phyloP scores from a whole-genome alignment of 1,140 invertebrate genomes.

The Augochlora pura region DNA sequence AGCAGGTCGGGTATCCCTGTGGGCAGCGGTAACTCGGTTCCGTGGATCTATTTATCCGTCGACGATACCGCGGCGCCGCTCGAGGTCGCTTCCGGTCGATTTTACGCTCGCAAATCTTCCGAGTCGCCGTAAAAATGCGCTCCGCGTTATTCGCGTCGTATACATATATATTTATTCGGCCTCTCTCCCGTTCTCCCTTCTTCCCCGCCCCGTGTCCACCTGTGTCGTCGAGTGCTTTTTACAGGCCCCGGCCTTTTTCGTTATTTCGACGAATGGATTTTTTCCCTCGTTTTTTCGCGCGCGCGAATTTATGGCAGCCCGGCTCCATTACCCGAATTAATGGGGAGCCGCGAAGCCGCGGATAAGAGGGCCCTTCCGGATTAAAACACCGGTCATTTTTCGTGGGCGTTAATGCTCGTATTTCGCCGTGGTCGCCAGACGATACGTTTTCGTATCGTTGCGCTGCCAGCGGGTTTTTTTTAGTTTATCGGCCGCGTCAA shows the following conservation, averaged over 20 bases:
- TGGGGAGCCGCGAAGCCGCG: not conserved
- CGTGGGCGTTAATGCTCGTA: not conserved
- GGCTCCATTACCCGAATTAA: conserved; percentile 31
- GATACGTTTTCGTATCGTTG: not conserved
- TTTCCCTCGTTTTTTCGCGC: too few relatives aligned
- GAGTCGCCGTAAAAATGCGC: not conserved
- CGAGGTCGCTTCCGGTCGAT: not conserved
- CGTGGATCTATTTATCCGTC: conserved; percentile 3
- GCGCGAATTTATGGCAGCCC: not conserved
- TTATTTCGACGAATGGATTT: too few relatives aligned
- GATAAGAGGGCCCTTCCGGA: not conserved
- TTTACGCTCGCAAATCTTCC: conserved; percentile 1
- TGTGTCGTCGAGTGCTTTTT: not conserved
- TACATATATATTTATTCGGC: not conserved
- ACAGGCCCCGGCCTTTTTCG: too few relatives aligned
- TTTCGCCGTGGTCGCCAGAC: not conserved
- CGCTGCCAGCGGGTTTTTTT: too few relatives aligned
- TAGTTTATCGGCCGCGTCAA: too few relatives aligned
- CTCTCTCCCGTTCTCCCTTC: too few relatives aligned
- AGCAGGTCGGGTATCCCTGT: too few relatives aligned
- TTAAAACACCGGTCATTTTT: conserved; percentile 2
- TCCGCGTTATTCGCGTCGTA: not conserved
- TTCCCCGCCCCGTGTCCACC: not conserved
- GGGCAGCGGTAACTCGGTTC: not conserved
- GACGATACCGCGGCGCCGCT: not conserved